Percentiles rank a stretch among this genome's conserved stretches.
Evolutionary conservation across 2,797 vertebrate species (phyloP).

Genomic region (Apodemus agrarius): DNA sequence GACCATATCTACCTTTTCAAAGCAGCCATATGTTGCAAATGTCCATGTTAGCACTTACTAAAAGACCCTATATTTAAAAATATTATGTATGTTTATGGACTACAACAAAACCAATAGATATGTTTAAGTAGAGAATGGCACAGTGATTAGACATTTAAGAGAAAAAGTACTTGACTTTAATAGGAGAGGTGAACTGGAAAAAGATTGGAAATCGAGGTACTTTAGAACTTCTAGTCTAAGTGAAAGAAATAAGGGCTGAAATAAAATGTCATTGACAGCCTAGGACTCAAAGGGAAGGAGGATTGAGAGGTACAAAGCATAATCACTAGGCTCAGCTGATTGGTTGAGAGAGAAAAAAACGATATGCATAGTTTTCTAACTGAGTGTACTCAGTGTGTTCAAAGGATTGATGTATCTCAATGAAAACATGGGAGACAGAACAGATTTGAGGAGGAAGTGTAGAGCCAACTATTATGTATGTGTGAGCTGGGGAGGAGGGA

Average conservation of each 20-base stretch:
- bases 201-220: background rate
- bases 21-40: background rate
- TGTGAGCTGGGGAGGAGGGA: slow-evolving; percentile 51
- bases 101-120: background rate
- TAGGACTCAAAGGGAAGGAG: background rate
- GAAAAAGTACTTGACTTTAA: background rate
- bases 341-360: background rate
- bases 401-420: slow-evolving; percentile 59
- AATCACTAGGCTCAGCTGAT: slow-evolving; percentile 2
- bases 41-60: background rate
- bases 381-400: slow-evolving; percentile 44
- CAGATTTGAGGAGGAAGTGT: slow-evolving; percentile 69
- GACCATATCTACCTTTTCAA: background rate
- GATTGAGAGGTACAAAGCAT: background rate
- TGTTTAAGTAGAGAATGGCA: background rate
- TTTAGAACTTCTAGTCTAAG: background rate
- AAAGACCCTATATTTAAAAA: background rate
- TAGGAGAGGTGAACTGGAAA: background rate
- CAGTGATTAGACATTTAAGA: background rate
- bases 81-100: background rate
- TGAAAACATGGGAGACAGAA: slow-evolving; percentile 50
- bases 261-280: background rate
- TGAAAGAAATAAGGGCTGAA: background rate
- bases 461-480: slow-evolving; percentile 49
- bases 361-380: slow-evolving; percentile 31